A percentile compares a stretch with the other conserved stretches of the same genome.
Evolutionary conservation across 2,113 vertebrate species (phyloP).

Genomic region (Laterallus jamaicensis): DNA sequence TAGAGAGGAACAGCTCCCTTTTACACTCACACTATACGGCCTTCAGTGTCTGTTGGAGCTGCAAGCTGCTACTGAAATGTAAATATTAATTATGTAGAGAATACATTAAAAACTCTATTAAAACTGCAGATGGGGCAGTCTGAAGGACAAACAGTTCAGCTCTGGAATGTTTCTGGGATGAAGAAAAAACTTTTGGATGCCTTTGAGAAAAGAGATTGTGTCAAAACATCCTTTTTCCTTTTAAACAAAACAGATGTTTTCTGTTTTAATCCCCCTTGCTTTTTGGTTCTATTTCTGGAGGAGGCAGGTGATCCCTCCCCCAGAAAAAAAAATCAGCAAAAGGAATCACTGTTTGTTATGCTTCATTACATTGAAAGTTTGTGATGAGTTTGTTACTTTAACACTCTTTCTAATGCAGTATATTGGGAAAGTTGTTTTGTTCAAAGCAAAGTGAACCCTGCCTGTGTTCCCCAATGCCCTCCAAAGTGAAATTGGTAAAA

Average conservation of each 20-base stretch:
- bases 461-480: not conserved
- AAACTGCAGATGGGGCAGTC: not conserved
- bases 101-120: not conserved
- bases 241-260: not conserved
- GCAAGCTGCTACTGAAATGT: constrained; percentile 11
- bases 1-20: not conserved
- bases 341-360: not conserved
- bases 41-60: not conserved
- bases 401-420: not conserved
- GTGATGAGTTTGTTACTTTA: not conserved
- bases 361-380: not conserved
- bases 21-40: not conserved
- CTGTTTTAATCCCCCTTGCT: not conserved
- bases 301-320: not conserved
- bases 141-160: constrained; percentile 15
- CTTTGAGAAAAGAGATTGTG: not conserved
- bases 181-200: not conserved
- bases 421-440: not conserved
- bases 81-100: constrained; percentile 52
- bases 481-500: not conserved
- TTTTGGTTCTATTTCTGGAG: not conserved
- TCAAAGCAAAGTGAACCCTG: not conserved
- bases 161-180: not conserved
- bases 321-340: not conserved
- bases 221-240: not conserved